phyloP scores from a whole-genome alignment of 2,113 vertebrate species.

The Marcusenius ussheri region DNA sequence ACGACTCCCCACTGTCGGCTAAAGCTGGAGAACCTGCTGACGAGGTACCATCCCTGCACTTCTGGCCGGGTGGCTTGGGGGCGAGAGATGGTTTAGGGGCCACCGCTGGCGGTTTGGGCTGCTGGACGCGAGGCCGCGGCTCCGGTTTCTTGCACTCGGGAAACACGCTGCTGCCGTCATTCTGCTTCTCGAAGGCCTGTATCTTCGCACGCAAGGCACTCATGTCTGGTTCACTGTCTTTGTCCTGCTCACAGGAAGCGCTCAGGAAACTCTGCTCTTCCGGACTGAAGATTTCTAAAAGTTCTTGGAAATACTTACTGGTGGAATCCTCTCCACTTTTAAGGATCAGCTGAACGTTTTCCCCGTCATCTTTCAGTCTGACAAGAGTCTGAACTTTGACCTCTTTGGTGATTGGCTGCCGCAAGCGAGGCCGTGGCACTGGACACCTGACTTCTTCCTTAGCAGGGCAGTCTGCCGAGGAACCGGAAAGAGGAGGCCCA shows the following conservation, averaged over 20 bases:
- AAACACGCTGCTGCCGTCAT: constrained; percentile 36
- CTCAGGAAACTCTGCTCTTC: constrained; percentile 61
- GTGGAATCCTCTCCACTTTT: constrained; percentile 17
- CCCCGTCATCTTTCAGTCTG: constrained; percentile 52
- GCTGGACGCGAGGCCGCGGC: constrained; percentile 59
- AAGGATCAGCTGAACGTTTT: constrained; percentile 8
- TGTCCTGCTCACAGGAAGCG: constrained; percentile 29
- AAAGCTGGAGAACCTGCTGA: constrained; percentile 48
- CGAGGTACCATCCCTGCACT: constrained; percentile 55
- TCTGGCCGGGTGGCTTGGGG: constrained; percentile 61
- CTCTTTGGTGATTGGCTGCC: constrained; percentile 61
- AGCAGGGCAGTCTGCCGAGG: neutral
- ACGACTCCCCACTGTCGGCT: constrained; percentile 11
- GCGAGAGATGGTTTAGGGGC: constrained; percentile 54
- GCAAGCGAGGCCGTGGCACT: constrained; percentile 80
- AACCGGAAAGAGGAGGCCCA: neutral
- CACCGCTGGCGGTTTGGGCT: constrained; percentile 43
- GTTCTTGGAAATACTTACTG: constrained; percentile 50
- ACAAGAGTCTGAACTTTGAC: constrained; percentile 63
- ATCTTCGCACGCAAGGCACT: constrained; percentile 66
- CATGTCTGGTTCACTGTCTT: constrained; percentile 49
- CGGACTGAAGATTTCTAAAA: constrained; percentile 58
- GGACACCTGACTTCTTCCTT: constrained; percentile 51
- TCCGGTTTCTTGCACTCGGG: constrained; percentile 66
- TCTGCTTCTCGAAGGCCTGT: constrained; percentile 67